Conservation (phyloP, 2,888 invertebrate species). For the Julus scandinavius region DNA sequence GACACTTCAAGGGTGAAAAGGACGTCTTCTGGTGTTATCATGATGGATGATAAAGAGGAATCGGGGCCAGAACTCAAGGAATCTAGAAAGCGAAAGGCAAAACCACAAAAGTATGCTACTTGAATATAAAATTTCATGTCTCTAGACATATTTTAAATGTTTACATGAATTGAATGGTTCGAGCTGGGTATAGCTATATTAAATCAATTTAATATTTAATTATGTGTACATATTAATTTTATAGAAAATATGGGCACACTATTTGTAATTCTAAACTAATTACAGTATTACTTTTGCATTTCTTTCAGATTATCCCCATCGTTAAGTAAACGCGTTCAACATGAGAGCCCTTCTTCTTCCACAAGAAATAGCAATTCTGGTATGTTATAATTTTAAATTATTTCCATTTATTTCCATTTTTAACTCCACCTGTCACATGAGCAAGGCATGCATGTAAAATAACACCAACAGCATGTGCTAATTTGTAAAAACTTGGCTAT, state of each 20-base stretch:
- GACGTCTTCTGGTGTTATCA: background rate
- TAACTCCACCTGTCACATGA: no score
- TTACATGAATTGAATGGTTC: no score
- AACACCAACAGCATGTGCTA: background rate
- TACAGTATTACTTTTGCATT: background rate
- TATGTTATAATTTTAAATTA: background rate
- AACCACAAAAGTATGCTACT: background rate
- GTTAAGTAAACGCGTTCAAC: background rate
- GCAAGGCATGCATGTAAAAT: no score
- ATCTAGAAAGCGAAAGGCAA: slow-evolving; percentile 33
- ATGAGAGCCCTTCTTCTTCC: background rate
- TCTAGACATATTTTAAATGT: no score
- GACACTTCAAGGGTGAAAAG: background rate
- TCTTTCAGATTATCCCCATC: background rate
- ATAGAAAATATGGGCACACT: no score
- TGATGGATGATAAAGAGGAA: background rate
- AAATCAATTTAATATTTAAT: no score
- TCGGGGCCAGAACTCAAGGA: slow-evolving; percentile 33
- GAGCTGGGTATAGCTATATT: background rate
- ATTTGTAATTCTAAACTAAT: background rate
- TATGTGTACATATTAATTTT: background rate
- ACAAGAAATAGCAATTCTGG: slow-evolving; percentile 5
- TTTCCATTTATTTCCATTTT: no score
- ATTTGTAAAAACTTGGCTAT: background rate
- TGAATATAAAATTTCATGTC: no score